phyloP scores from a whole-genome alignment of 2,888 invertebrate genomes.

The Eupithecia insigniata region DNA sequence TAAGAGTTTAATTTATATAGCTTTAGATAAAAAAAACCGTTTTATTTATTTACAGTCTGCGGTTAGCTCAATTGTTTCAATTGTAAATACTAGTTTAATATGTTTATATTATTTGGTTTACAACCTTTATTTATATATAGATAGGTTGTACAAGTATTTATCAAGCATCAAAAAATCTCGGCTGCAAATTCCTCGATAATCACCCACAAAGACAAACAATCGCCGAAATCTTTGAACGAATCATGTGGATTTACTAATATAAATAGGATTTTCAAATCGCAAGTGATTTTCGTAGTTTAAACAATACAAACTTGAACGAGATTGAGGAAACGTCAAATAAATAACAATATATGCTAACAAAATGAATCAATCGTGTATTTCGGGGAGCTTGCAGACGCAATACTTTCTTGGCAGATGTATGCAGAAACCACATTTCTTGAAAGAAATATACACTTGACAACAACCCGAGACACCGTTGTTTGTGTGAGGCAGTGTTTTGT shows the following conservation, averaged over 20 bases:
- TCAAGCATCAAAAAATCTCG: not conserved
- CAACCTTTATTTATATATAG: no score
- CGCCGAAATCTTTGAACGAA: not conserved
- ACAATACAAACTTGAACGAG: conserved; percentile 22
- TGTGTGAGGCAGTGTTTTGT: not conserved
- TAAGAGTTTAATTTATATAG: no score
- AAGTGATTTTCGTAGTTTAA: conserved; percentile 25
- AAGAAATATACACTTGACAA: not conserved
- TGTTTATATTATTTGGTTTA: no score
- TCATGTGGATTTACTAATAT: conserved; percentile 1
- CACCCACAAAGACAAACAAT: not conserved
- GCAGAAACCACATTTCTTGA: not conserved
- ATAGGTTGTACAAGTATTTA: not conserved
- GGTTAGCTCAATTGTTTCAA: no score
- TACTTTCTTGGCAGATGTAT: conserved; percentile 35
- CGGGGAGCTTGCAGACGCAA: conserved; percentile 31
- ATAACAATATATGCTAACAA: conserved; percentile 38
- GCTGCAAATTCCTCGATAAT: not conserved
- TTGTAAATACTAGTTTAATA: no score
- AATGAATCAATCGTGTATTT: conserved; percentile 46
- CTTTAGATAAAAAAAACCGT: no score
- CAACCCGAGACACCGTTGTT: not conserved
- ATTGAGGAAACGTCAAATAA: conserved; percentile 44
- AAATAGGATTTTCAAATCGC: conserved; percentile 14
- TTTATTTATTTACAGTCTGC: no score